phyloP scores from a whole-genome alignment of 2,113 vertebrate species.

The Pollachius pollachius region DNA sequence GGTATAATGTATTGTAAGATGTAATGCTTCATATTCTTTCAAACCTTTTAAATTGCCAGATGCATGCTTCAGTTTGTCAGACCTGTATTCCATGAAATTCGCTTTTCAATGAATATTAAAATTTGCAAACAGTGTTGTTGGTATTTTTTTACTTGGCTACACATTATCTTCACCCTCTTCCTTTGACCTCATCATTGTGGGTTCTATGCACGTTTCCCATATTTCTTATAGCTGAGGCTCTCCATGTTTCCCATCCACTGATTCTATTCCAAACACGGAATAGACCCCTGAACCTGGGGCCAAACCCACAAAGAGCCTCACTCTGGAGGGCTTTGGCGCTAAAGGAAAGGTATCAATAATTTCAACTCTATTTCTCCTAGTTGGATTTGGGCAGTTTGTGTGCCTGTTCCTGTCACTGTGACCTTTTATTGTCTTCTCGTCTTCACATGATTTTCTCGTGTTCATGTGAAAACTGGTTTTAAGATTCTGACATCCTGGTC shows the following conservation, averaged over 20 bases:
- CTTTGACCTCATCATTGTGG: background rate
- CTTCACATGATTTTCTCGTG: slow-evolving; percentile 12
- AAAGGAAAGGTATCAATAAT: slow-evolving; percentile 46
- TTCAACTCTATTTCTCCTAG: slow-evolving; percentile 34
- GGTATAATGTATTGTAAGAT: background rate
- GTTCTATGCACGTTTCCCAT: slow-evolving; percentile 15
- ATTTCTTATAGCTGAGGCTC: no score
- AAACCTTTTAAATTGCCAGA: slow-evolving; percentile 21
- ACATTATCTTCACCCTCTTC: background rate
- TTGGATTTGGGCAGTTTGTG: background rate
- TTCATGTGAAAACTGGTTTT: slow-evolving; percentile 21
- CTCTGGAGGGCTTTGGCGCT: slow-evolving; percentile 60
- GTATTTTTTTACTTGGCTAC: background rate
- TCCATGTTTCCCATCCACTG: slow-evolving; percentile 38
- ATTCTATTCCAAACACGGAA: slow-evolving; percentile 49
- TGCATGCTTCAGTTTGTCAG: slow-evolving; percentile 32
- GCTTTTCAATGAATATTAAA: slow-evolving; percentile 63
- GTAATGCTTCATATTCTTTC: slow-evolving; percentile 6
- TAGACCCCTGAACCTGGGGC: slow-evolving; percentile 39
- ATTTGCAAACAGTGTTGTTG: slow-evolving; percentile 39
- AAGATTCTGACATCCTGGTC: background rate
- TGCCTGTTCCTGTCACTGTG: background rate
- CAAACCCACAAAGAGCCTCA: slow-evolving; percentile 40
- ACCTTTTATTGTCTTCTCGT: background rate
- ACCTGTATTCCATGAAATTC: slow-evolving; percentile 19